Base-by-base conservation (phyloP, 2,797 vertebrate genomes). In the Darevskia nairensis region DNA sequence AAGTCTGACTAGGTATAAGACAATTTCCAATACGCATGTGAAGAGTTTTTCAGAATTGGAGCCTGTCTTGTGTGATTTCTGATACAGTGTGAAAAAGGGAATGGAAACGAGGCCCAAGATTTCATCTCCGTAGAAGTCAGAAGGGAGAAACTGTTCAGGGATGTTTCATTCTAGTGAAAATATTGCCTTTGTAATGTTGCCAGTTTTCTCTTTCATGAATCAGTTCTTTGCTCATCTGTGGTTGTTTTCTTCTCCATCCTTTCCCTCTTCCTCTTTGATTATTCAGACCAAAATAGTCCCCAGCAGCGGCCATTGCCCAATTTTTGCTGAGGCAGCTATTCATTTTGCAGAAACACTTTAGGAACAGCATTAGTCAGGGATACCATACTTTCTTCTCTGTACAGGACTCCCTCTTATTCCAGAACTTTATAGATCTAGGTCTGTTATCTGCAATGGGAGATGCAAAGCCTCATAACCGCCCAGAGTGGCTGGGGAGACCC, bases 151-250 rank as follows among this genome's bases (percentile, higher is more conserved):
- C 95, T 96, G 95, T 97, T 96, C 89, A 95, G 95, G 93, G 94
- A 91, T 91, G 94, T 89, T 95, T 97, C 94, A 91, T 94, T 95
- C 95, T 96, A 95, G 88, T 92, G 86, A 96, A 97, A 96, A 97
- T 96, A 96, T 96, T 96, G 92, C 95, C 92, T 93, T 96, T 96
- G 96, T 94, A 93, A 89, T 55, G 41, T 80, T 94, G 95, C 97
- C 96, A 96, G 88, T 95, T 89, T 95, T 96, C 94, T 93, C 91
- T 93, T 96, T 96, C 95, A 95, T 95, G 93, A 96, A 94, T 95
- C 94, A 94, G 93, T 92, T 95, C 93, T 94, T 96, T 95, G 88
- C 92, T 94, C 90, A 92, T 94, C 96, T 97, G 95, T 89, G 95
- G 95, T 94, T 95, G 82, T 93, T 96, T 95, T 93, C 89, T 94